phyloP scores from a whole-genome alignment of 2,797 vertebrate genomes.

The Glyptemys insculpta region DNA sequence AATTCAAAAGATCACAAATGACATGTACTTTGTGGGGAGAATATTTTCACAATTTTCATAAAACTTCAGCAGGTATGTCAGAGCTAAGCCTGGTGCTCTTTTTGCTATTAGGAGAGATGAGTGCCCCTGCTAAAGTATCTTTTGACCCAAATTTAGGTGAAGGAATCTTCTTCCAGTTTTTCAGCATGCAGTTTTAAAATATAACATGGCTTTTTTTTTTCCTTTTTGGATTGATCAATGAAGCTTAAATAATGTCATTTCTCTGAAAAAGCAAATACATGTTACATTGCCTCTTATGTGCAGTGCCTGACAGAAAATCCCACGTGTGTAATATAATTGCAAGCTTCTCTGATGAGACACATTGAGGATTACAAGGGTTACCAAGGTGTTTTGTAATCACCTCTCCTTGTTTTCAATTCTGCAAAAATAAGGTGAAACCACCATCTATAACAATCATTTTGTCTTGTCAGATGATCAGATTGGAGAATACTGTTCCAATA shows the following conservation, averaged over 20 bases:
- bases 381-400: neutral
- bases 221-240: neutral
- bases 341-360: neutral
- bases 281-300: neutral
- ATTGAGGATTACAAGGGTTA: neutral
- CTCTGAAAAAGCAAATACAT: neutral
- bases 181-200: neutral
- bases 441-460: neutral
- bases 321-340: neutral
- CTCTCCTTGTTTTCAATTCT: neutral
- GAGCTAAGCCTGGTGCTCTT: neutral
- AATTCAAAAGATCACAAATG: conserved; percentile 2
- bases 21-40: neutral
- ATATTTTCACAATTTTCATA: neutral
- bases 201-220: neutral
- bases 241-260: neutral
- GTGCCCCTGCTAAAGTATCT: neutral
- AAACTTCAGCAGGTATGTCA: neutral
- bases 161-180: neutral
- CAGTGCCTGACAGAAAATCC: neutral
- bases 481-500: neutral
- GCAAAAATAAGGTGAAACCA: neutral
- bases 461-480: neutral
- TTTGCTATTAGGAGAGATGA: neutral
- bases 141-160: neutral